Conservation (phyloP, 92 coral and sea anemone species). For the Zoanthus sociatus region DNA sequence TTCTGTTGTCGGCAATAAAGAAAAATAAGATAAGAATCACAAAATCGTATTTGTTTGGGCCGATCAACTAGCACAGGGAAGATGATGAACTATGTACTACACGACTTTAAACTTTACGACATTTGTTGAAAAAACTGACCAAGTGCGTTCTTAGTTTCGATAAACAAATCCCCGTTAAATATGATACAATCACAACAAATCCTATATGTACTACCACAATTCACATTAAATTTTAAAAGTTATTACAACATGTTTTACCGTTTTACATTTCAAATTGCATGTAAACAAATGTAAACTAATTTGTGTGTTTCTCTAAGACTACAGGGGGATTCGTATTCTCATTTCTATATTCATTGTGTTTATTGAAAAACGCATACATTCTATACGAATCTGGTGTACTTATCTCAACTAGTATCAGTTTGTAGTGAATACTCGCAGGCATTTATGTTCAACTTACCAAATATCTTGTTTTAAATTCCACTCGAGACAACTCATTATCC, state of each 20-base stretch:
- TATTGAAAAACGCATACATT: neutral
- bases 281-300: neutral
- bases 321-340: neutral
- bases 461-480: neutral
- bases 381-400: neutral
- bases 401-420: neutral
- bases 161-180: neutral
- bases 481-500: too few species aligned
- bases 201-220: neutral
- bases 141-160: neutral
- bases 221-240: neutral
- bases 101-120: too few species aligned
- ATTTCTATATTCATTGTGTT: neutral
- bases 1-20: neutral
- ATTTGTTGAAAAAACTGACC: neutral
- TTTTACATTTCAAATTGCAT: neutral
- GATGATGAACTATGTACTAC: neutral
- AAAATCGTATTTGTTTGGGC: neutral
- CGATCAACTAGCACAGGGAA: slow-evolving; percentile 1
- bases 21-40: slow-evolving; percentile 5
- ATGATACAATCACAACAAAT: too few species aligned
- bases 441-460: neutral
- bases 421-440: neutral
- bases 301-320: neutral
- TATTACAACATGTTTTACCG: neutral